A percentile compares a stretch with the other conserved stretches of the same genome.
phyloP scores from a whole-genome alignment of 2,113 vertebrate genomes.

The Pterocles gutturalis region DNA sequence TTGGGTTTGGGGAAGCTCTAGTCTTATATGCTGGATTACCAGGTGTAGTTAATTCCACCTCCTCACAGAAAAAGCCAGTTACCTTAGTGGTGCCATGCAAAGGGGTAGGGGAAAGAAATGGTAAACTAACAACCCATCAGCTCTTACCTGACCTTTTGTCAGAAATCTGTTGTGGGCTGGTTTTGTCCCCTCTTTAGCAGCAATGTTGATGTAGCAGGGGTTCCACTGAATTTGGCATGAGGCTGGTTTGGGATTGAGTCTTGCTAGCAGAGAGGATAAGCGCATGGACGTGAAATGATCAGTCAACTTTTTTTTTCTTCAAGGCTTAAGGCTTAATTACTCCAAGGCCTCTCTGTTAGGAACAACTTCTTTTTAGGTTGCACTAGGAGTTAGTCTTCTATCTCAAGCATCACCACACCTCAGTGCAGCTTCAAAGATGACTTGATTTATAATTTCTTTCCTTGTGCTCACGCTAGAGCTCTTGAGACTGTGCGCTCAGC shows the following conservation, averaged over 20 bases:
- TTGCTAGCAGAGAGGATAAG: not conserved
- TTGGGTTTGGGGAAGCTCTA: not conserved
- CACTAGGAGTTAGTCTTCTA: not conserved
- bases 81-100: not conserved
- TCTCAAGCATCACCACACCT: not conserved
- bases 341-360: not conserved
- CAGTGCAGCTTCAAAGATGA: not conserved
- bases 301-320: not conserved
- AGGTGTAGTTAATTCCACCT: not conserved
- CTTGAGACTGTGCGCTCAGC: not conserved
- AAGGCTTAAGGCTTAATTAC: not conserved
- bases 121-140: not conserved
- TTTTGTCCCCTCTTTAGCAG: not conserved
- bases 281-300: not conserved
- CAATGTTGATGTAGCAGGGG: not conserved
- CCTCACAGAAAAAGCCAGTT: not conserved
- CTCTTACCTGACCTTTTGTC: not conserved
- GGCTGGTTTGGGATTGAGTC: not conserved
- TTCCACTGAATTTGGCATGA: not conserved
- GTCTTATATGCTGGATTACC: not conserved
- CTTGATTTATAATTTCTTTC: not conserved
- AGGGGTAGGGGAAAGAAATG: not conserved
- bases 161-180: not conserved
- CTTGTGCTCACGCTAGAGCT: not conserved
- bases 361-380: not conserved